Evolutionary conservation across 2,113 vertebrate species (phyloP), one percentile per base, ranked within the genome.

Genomic region (Mus pahari): DNA sequence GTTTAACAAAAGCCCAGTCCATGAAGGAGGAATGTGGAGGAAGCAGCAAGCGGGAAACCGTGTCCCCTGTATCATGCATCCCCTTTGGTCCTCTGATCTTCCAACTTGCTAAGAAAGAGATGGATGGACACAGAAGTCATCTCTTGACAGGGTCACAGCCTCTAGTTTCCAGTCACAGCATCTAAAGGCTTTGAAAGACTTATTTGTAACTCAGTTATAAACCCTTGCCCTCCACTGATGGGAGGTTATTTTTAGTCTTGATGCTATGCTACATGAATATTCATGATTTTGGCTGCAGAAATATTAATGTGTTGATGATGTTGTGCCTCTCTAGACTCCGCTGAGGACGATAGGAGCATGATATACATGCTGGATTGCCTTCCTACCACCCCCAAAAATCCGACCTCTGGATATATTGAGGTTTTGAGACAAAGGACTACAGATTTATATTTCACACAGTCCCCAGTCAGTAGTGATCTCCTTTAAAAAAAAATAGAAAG

Each of bases 211-310:
- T 95, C 79, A 31, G 68, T 95, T 92, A 81, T n/a, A 94, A 90
- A 95, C 68, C 62, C 87, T 81, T 96, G 78, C 70, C 87, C 64
- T 96, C 17, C 36, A 55, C 64, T 86, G 75, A 84, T 28, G 19
- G 93, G 79, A 90, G 70, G 62, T 42, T 96, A 90, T 96, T 97
- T 96, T 93, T 96, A 97, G 92, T 82, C 90, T 92, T 86, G 60
- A 48, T n/a, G 62, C 90, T 33, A 77, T 22, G 78, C 45, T 0
- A 0, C 68, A 42, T 97, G 92, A 94, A 92, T 97, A 97, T 95
- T 96, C 96, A 96, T 94, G 39, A 66, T 16, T 93, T 68, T 95
- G 83, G 87, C 42, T 90, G 33, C 60, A 96, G 91, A 89, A 93
- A 95, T 92, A 94, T 92, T 95, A 94, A 82, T 83, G 39, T 92